Evolutionary conservation across 2,888 invertebrate genomes (phyloP).

Genomic region (Gastracanthus pulcherrimus): DNA sequence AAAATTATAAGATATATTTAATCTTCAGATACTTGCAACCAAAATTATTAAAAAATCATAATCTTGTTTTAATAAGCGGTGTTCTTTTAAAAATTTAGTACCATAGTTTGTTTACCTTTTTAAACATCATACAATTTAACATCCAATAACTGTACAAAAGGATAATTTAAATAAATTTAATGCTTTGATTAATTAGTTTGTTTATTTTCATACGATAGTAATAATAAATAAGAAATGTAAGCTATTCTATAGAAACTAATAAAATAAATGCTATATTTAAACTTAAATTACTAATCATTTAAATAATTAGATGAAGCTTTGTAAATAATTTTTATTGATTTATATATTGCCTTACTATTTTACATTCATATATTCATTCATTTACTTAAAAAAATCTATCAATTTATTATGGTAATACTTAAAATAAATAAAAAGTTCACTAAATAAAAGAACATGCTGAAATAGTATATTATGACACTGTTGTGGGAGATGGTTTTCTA

Average conservation of each 20-base stretch:
- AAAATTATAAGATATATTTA: neutral
- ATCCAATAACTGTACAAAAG: too few species aligned
- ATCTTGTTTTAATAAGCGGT: too few species aligned
- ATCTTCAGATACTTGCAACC: neutral
- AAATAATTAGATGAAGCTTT: conserved; percentile 2
- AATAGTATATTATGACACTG: too few species aligned
- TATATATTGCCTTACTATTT: neutral
- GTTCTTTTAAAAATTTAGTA: neutral
- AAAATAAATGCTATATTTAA: neutral
- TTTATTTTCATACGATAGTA: neutral
- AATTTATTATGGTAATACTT: neutral
- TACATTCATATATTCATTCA: neutral
- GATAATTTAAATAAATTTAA: too few species aligned
- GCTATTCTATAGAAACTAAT: neutral
- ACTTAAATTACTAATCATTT: too few species aligned
- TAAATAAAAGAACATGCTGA: neutral
- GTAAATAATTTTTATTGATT: conserved; percentile 5
- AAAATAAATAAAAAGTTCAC: neutral
- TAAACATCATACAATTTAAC: too few species aligned
- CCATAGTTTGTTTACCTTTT: too few species aligned
- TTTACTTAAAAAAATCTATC: neutral
- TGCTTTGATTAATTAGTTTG: too few species aligned
- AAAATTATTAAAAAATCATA: too few species aligned
- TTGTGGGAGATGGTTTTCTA: too few species aligned
- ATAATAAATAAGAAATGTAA: neutral